These are phyloP conservation scores for Coronaproctus castanopsis DNA, from an alignment of 2,888 invertebrate genomes.

Conservation along the genomic window DNA sequence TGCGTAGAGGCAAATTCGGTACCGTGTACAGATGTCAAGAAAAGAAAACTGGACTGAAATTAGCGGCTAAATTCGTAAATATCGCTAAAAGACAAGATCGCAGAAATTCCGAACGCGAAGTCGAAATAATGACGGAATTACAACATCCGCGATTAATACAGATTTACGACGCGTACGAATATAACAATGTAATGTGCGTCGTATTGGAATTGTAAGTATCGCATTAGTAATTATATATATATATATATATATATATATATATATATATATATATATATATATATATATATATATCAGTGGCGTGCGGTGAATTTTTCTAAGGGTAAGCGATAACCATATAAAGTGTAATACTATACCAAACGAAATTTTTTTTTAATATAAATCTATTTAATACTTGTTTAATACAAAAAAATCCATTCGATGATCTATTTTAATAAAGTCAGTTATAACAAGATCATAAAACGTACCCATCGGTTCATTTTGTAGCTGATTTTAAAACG, in stretches of 20 bases:
- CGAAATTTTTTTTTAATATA: too few relatives aligned
- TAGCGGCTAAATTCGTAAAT: slow-evolving; percentile 86
- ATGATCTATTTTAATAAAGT: too few relatives aligned
- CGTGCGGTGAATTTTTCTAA: too few relatives aligned
- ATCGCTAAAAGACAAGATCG: slow-evolving; percentile 69
- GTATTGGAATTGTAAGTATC: slow-evolving; percentile 86
- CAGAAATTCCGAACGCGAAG: slow-evolving; percentile 80
- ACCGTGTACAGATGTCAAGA: slow-evolving; percentile 85
- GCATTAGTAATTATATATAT: not conserved
- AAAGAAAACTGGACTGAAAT: slow-evolving; percentile 50
- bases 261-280: not conserved
- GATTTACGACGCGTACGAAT: slow-evolving; percentile 91
- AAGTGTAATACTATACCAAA: too few relatives aligned
- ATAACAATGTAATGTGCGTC: slow-evolving; percentile 83
- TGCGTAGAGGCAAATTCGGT: slow-evolving; percentile 94
- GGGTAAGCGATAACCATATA: too few relatives aligned
- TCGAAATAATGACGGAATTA: slow-evolving; percentile 86
- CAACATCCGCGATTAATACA: slow-evolving; percentile 91
- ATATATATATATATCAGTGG: too few relatives aligned
- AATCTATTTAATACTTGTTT: too few relatives aligned
- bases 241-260: not conserved
- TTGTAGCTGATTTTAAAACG: too few relatives aligned
- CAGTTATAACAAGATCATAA: too few relatives aligned
- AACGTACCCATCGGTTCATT: too few relatives aligned
- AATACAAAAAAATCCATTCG: too few relatives aligned